Base-by-base conservation (phyloP, 2,888 invertebrate species). In the Sinodicranocentrus sp. region DNA sequence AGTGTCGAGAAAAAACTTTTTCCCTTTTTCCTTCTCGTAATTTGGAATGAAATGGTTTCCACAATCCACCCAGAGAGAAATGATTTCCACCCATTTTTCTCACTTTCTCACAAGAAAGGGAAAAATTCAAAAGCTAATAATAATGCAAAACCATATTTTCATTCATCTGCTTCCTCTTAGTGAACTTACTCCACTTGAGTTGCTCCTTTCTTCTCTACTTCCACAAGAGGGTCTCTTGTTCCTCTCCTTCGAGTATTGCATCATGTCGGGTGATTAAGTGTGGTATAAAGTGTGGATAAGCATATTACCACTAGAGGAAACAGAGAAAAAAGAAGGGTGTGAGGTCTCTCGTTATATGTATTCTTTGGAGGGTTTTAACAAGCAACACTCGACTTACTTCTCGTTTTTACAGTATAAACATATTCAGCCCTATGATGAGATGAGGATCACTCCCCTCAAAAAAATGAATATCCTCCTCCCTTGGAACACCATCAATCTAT, bases 371-470 rank as follows among this genome's bases (percentile, higher is more conserved):
- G 54, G 54, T 54, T 48, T n/a, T 21, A 54, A 54, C 54, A 48
- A 48, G 48, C 48, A 48, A 6, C 48, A 48, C 15, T 48, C 43
- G 5, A 39, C 19, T 15, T 17, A 43, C 44, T 44, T 8, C 43
- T 59, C 44, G 13, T 17, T 72, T 72, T 57, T 43, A 59, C 72
- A 72, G 21, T 3, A 19, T 5, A 52, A 10, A 39, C 71, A 57
- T 63, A 44, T 33, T 63, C 43, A 59, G 57, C 39, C 17, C 28
- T 57, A 72, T 39, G 57, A 19, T 57, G 57, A 33, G 57, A 28
- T 73, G 63, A 65, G 68, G 44, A 57, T 77, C 77, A 77, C 77
- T 77, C 77, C 77, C 33, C 39, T 54, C 23, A n/a, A 28, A 19
- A 17, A 25, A 57, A 43, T 17, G n/a, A n/a, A 77, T 19, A n/a